phyloP scores from a whole-genome alignment of 37 sponge, comb jelly and placozoan species.

The Geodia barretti region DNA sequence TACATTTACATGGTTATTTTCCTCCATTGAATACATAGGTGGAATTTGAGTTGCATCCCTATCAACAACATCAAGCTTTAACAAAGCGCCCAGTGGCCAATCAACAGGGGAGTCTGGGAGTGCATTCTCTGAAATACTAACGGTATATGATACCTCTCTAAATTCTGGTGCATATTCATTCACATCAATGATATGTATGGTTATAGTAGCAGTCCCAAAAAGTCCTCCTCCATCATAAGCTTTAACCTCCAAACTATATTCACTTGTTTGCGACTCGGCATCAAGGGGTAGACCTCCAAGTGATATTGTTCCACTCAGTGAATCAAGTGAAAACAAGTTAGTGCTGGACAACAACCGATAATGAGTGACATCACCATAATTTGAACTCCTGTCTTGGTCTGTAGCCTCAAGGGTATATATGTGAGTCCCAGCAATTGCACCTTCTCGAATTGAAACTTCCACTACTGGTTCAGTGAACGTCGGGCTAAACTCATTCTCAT shows the following conservation, averaged over 20 bases:
- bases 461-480: not conserved
- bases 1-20: not conserved
- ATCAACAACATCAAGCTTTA: slow-evolving; percentile 43
- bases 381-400: slow-evolving; percentile 41
- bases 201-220: slow-evolving; percentile 7
- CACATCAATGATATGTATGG: slow-evolving; percentile 24
- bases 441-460: slow-evolving; percentile 14
- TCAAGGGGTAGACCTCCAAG: slow-evolving; percentile 16
- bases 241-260: slow-evolving; percentile 18
- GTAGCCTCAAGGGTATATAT: slow-evolving; percentile 26
- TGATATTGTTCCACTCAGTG: slow-evolving; percentile 15
- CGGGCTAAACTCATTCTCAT: slow-evolving; percentile 46
- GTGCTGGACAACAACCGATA: not conserved
- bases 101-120: slow-evolving; percentile 11
- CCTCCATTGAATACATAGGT: slow-evolving; percentile 12
- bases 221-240: slow-evolving; percentile 54
- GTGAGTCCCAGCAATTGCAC: not conserved
- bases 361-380: slow-evolving; percentile 15
- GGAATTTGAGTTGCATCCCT: slow-evolving; percentile 19
- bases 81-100: slow-evolving; percentile 4
- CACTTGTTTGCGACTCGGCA: slow-evolving; percentile 22
- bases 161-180: slow-evolving; percentile 71
- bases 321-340: slow-evolving; percentile 13
- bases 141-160: not conserved
- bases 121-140: slow-evolving; percentile 39